These are phyloP conservation scores for Eriosoma lanigerum DNA, from an alignment of 1,140 invertebrate species.

Conservation along the genomic window DNA sequence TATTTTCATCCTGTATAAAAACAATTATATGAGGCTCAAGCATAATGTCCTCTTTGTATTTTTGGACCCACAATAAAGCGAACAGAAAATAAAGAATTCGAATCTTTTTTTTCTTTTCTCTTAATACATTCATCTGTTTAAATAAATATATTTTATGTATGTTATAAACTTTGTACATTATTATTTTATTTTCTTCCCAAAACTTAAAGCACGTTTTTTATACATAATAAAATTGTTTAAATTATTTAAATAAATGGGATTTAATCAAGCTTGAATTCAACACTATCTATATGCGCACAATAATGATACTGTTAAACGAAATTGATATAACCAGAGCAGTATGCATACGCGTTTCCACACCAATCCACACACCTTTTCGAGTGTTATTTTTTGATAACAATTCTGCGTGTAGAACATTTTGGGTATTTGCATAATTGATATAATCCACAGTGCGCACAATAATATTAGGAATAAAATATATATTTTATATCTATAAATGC, in stretches of 20 bases:
- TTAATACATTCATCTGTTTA: too few species aligned
- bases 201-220: background rate
- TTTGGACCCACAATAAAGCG: slow-evolving; percentile 50
- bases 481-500: too few species aligned
- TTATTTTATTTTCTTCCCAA: background rate
- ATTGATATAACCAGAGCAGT: background rate
- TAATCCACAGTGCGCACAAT: too few species aligned
- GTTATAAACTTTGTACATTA: background rate
- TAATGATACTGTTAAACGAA: background rate
- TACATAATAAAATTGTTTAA: background rate
- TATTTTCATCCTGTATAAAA: slow-evolving; percentile 6
- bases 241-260: background rate
- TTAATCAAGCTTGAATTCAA: background rate
- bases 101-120: background rate
- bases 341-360: background rate
- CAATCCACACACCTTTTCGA: background rate
- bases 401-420: slow-evolving; percentile 12
- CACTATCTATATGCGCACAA: background rate
- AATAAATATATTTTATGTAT: slow-evolving; percentile 10
- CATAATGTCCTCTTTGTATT: slow-evolving; percentile 41
- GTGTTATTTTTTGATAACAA: background rate
- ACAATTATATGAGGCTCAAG: slow-evolving; percentile 45
- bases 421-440: background rate
- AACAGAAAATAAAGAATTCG: slow-evolving; percentile 33
- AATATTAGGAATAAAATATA: too few species aligned